These are phyloP conservation scores for Mesorhabditis sp. DNA, from an alignment of 2,888 invertebrate species.

Conservation along the genomic window DNA sequence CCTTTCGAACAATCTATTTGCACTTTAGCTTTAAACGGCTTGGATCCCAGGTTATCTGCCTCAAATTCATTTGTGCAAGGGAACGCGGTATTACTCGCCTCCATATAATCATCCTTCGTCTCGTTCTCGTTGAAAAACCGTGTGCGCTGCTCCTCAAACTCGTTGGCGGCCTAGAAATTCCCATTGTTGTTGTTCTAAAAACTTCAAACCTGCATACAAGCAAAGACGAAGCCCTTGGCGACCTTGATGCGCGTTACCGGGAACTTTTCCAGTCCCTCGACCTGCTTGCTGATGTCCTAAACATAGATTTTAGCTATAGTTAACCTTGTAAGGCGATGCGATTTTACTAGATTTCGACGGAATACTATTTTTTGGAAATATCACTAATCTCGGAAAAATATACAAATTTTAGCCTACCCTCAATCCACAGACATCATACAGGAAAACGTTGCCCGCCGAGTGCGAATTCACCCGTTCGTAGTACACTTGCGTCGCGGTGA, in stretches of 20 bases:
- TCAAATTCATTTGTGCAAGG: too few species aligned
- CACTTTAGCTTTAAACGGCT: too few species aligned
- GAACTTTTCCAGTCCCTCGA: slow-evolving; percentile 25
- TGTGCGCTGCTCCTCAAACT: slow-evolving; percentile 77
- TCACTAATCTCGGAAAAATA: slow-evolving; percentile 7
- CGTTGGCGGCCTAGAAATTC: slow-evolving; percentile 62
- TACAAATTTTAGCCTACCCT: slow-evolving; percentile 25
- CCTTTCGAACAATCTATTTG: too few species aligned
- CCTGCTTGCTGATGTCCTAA: slow-evolving; percentile 30
- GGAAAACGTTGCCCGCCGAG: slow-evolving; percentile 74
- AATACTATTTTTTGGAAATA: not conserved
- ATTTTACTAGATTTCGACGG: too few species aligned
- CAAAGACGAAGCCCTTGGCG: slow-evolving; percentile 70
- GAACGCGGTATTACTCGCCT: too few species aligned
- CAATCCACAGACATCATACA: slow-evolving; percentile 72
- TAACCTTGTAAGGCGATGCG: too few species aligned
- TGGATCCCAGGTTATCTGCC: too few species aligned
- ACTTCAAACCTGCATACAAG: slow-evolving; percentile 67
- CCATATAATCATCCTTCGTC: slow-evolving; percentile 78
- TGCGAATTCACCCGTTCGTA: slow-evolving; percentile 79
- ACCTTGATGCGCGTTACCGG: slow-evolving; percentile 27
- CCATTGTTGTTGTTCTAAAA: not conserved
- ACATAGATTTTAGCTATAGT: not conserved
- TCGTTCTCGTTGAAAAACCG: slow-evolving; percentile 77
- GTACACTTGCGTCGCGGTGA: slow-evolving; percentile 77